Evolutionary conservation across 2,888 invertebrate species (phyloP).

Genomic region (Tribolium freemani): DNA sequence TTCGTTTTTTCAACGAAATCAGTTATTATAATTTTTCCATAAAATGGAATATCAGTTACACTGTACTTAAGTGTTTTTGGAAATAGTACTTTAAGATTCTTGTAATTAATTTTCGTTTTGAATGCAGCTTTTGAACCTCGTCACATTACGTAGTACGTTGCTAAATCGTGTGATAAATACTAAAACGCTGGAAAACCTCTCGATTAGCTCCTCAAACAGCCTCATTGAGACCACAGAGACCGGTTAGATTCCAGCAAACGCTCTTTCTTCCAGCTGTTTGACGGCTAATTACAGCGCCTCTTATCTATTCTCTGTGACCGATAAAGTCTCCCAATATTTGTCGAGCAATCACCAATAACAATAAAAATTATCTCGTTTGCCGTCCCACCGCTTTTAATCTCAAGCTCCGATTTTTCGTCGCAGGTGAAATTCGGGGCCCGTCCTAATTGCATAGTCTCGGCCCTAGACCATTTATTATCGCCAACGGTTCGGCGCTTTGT

Average conservation of each 20-base stretch:
- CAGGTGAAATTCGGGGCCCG: slow-evolving; percentile 47
- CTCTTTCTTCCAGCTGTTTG: background rate
- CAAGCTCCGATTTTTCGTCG: slow-evolving; percentile 31
- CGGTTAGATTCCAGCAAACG: background rate
- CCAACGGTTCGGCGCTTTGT: slow-evolving; percentile 55
- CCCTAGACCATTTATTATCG: slow-evolving; percentile 58
- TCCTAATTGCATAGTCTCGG: slow-evolving; percentile 52
- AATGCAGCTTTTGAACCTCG: too few relatives aligned
- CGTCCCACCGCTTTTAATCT: background rate
- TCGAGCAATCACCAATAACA: slow-evolving; percentile 18
- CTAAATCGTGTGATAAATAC: background rate
- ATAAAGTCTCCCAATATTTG: slow-evolving; percentile 28
- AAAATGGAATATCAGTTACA: too few relatives aligned
- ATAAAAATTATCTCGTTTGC: slow-evolving; percentile 30
- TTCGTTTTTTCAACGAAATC: too few relatives aligned
- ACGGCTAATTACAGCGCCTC: slow-evolving; percentile 4
- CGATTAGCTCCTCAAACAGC: background rate
- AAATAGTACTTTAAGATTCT: too few relatives aligned
- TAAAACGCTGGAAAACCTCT: background rate
- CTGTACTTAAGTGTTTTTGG: too few relatives aligned
- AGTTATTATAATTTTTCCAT: too few relatives aligned
- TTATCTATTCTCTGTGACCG: slow-evolving; percentile 12
- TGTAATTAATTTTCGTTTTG: too few relatives aligned
- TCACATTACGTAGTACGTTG: too few relatives aligned
- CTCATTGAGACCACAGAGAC: too few relatives aligned